phyloP scores from a whole-genome alignment of 2,888 invertebrate genomes.

The Cenopis cana region DNA sequence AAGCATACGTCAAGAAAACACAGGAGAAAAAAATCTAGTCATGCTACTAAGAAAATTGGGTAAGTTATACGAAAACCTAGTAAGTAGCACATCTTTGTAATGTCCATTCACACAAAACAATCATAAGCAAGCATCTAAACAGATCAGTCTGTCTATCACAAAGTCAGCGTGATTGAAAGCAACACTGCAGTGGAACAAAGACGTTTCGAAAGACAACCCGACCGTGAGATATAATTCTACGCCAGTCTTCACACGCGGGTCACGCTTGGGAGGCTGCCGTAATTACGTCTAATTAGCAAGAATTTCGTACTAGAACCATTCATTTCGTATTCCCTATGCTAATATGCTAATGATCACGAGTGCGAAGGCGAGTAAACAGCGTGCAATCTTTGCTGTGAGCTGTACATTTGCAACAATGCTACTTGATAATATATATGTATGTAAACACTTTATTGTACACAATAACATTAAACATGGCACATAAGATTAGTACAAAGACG shows the following conservation, averaged over 20 bases:
- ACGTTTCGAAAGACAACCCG: conserved; percentile 44
- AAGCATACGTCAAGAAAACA: too few relatives aligned
- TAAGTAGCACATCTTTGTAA: not conserved
- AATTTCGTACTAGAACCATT: conserved; percentile 44
- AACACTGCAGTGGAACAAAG: conserved; percentile 35
- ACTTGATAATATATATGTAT: too few relatives aligned
- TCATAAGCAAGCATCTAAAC: not conserved
- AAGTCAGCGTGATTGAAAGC: not conserved
- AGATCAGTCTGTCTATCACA: conserved; percentile 11
- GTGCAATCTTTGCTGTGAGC: not conserved
- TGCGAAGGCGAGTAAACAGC: conserved; percentile 19
- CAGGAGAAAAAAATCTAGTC: not conserved
- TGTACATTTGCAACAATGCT: too few relatives aligned
- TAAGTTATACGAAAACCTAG: not conserved
- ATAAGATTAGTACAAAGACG: too few relatives aligned
- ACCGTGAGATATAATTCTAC: conserved; percentile 41
- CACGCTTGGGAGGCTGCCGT: conserved; percentile 46
- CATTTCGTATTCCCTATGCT: conserved; percentile 40
- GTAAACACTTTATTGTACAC: too few relatives aligned
- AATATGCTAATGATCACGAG: conserved; percentile 26
- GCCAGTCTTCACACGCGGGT: conserved; percentile 45
- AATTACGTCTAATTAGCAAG: conserved; percentile 46
- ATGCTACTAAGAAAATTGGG: not conserved
- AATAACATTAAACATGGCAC: too few relatives aligned
- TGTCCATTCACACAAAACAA: not conserved